Percentiles rank a stretch among this genome's conserved stretches.
Evolutionary conservation across 1,140 invertebrate genomes (phyloP).

Genomic region (Drosophila tani): DNA sequence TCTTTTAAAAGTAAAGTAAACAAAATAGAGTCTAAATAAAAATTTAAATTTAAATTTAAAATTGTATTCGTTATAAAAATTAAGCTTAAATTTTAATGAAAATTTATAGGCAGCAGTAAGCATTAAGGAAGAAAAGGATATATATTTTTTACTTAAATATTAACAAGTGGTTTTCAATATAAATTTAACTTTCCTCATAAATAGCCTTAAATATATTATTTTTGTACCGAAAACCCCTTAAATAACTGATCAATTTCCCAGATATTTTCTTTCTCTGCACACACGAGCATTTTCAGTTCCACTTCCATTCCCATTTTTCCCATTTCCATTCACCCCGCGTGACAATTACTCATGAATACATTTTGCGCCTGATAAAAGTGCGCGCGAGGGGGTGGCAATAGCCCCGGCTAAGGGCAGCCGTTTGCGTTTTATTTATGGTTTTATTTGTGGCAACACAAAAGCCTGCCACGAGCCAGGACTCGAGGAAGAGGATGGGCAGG

Average conservation of each 20-base stretch:
- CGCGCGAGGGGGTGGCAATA: conserved; percentile 31
- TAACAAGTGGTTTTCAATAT: not conserved
- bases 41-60: not conserved
- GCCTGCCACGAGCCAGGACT: conserved; percentile 45
- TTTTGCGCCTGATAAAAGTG: conserved; percentile 77
- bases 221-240: not conserved
- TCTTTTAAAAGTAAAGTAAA: no score
- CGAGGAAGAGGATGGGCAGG: not conserved
- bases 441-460: conserved; percentile 83
- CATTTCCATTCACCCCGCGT: conserved; percentile 57
- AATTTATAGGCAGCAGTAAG: no score
- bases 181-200: not conserved
- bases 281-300: conserved; percentile 1
- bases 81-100: not conserved
- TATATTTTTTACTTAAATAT: not conserved
- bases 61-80: not conserved
- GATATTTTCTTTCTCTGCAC: conserved; percentile 7
- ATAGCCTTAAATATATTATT: not conserved
- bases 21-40: not conserved
- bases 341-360: conserved; percentile 84
- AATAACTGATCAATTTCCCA: not conserved
- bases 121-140: no score
- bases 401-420: conserved; percentile 42
- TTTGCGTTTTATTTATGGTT: conserved; percentile 84
- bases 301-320: conserved; percentile 26